Evolutionary conservation across 2,888 invertebrate genomes (phyloP).

Genomic region (Cephus sareptanus): DNA sequence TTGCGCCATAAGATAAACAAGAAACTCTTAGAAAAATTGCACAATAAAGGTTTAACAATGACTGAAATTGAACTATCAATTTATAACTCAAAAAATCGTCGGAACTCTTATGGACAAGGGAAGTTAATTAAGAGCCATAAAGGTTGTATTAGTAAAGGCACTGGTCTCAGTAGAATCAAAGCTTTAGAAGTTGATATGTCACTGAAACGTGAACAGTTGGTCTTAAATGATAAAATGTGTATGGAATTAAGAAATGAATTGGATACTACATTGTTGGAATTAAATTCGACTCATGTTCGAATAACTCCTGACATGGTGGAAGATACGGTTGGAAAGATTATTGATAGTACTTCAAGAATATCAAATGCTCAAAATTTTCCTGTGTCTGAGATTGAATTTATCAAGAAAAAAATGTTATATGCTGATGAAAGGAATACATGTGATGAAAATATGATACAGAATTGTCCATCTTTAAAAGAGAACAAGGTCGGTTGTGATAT

Average conservation of each 20-base stretch:
- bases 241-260: constrained; percentile 17
- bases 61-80: constrained; percentile 37
- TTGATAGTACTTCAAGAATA: neutral
- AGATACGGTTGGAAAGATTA: constrained; percentile 15
- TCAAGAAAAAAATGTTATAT: constrained; percentile 11
- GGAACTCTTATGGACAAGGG: constrained; percentile 37
- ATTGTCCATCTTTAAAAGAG: neutral
- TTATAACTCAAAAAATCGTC: constrained; percentile 35
- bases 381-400: constrained; percentile 6
- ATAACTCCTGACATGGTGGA: constrained; percentile 13
- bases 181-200: constrained; percentile 13
- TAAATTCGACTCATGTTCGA: constrained; percentile 16
- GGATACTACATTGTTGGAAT: constrained; percentile 13
- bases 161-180: constrained; percentile 9
- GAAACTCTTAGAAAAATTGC: constrained; percentile 32
- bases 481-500: constrained; percentile 1
- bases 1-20: constrained; percentile 28
- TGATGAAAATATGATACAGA: constrained; percentile 1
- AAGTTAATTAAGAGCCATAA: constrained; percentile 31
- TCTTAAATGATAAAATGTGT: constrained; percentile 16
- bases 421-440: neutral
- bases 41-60: constrained; percentile 32
- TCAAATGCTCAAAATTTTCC: constrained; percentile 12
- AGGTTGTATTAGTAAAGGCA: constrained; percentile 13
- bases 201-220: constrained; percentile 12